phyloP scores from a whole-genome alignment of 2,113 vertebrate species.

The Phrynocephalus versicolor region DNA sequence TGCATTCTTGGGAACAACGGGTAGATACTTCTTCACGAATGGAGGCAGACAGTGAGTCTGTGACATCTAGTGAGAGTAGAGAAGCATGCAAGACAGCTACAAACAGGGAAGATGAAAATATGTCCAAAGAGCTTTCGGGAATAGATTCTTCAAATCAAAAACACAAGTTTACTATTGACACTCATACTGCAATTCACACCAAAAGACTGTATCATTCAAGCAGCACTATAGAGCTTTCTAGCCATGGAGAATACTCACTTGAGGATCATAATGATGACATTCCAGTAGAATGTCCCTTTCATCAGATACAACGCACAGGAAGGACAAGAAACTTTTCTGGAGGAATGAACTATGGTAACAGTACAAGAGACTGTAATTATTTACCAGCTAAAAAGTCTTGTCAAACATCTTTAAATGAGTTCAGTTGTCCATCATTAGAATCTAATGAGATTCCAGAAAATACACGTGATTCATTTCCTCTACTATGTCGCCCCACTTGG shows the following conservation, averaged over 20 bases:
- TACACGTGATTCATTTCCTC: conserved; percentile 44
- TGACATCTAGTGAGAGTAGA: conserved; percentile 17
- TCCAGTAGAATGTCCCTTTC: conserved; percentile 28
- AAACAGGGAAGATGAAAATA: conserved; percentile 34
- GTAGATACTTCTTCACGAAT: conserved; percentile 64
- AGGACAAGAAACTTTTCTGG: conserved; percentile 30
- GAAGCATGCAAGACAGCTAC: conserved; percentile 12
- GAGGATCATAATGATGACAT: conserved; percentile 23
- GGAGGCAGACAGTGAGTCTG: conserved; percentile 59
- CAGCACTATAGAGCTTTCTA: conserved; percentile 60
- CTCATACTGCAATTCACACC: conserved; percentile 49
- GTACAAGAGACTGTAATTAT: conserved; percentile 25
- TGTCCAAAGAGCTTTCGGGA: conserved; percentile 34
- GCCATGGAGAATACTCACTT: conserved; percentile 35
- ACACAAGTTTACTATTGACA: conserved; percentile 23
- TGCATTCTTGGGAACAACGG: not conserved
- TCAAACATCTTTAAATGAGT: not conserved
- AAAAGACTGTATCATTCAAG: conserved; percentile 62
- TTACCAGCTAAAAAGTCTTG: conserved; percentile 28
- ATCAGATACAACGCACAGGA: not conserved
- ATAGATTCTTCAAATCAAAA: conserved; percentile 30
- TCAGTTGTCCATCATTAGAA: not conserved
- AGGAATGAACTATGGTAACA: not conserved
- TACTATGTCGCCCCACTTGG: conserved; percentile 35
- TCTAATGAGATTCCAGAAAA: not conserved